Percentiles rank a stretch among this genome's conserved stretches.
These are phyloP conservation scores for Drosophila arawakana DNA, from an alignment of 1,140 invertebrate genomes.

Conservation along the genomic window DNA sequence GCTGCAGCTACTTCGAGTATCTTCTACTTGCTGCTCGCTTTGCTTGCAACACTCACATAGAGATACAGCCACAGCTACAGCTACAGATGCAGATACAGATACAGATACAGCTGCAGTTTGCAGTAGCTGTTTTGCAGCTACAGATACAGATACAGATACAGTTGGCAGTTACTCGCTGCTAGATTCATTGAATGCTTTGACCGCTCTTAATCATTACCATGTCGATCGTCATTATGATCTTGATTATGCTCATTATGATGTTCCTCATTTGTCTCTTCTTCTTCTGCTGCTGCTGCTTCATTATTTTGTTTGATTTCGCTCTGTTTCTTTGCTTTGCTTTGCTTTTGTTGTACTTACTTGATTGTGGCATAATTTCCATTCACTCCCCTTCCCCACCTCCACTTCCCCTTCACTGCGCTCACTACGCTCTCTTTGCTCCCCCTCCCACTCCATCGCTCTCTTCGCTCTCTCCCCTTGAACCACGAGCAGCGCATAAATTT, in stretches of 20 bases:
- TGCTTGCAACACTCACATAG: slow-evolving; percentile 22
- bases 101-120: slow-evolving; percentile 1
- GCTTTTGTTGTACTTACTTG: slow-evolving; percentile 58
- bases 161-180: slow-evolving; percentile 29
- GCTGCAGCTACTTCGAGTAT: slow-evolving; percentile 52
- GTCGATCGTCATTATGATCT: slow-evolving; percentile 15
- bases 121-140: neutral
- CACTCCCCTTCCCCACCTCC: neutral
- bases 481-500: slow-evolving; percentile 70
- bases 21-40: slow-evolving; percentile 44
- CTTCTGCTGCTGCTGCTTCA: slow-evolving; percentile 32
- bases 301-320: slow-evolving; percentile 45
- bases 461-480: slow-evolving; percentile 1
- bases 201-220: slow-evolving; percentile 47
- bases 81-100: slow-evolving; percentile 24
- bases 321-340: slow-evolving; percentile 60
- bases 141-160: neutral
- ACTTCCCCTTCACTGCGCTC: slow-evolving; percentile 1
- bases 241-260: slow-evolving; percentile 40
- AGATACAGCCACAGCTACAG: slow-evolving; percentile 31
- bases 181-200: slow-evolving; percentile 58
- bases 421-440: slow-evolving; percentile 5
- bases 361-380: slow-evolving; percentile 78
- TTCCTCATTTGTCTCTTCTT: slow-evolving; percentile 28
- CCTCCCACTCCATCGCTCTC: neutral